Percentiles rank a stretch among this genome's conserved stretches.
Conservation (phyloP, 2,113 vertebrate species). For the Notarius quadriscutis region DNA sequence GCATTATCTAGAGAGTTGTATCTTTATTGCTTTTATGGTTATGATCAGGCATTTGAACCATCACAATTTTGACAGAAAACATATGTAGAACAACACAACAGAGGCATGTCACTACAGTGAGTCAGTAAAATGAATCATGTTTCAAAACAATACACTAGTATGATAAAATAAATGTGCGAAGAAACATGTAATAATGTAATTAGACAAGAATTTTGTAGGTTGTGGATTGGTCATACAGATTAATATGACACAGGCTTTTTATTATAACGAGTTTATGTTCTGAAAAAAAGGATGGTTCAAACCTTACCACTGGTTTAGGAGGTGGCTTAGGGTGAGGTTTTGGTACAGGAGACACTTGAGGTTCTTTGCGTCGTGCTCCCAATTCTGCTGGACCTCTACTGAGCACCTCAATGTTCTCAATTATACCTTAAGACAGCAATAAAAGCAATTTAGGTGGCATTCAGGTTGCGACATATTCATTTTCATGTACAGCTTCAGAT, state of each 20-base stretch:
- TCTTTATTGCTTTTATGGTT: neutral
- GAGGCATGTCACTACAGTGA: neutral
- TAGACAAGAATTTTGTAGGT: neutral
- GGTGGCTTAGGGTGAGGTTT: neutral
- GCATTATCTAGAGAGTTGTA: neutral
- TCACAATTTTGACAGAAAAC: neutral
- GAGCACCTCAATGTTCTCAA: slow-evolving; percentile 55
- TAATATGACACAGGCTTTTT: neutral
- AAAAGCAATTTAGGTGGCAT: neutral
- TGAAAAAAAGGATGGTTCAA: neutral
- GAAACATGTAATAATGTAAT: neutral
- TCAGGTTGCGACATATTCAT: neutral
- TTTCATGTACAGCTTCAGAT: neutral
- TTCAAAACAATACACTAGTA: neutral
- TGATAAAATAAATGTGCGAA: neutral
- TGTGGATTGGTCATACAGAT: neutral
- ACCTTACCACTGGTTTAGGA: slow-evolving; percentile 4
- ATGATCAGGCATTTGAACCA: neutral
- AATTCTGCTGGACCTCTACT: slow-evolving; percentile 49
- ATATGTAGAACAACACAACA: neutral
- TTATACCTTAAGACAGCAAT: slow-evolving; percentile 60
- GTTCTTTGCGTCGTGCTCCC: slow-evolving; percentile 33
- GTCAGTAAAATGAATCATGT: neutral
- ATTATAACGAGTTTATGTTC: neutral
- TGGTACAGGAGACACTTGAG: neutral